Evolutionary conservation across 2,797 vertebrate genomes (phyloP), one percentile per base, ranked within the genome.

Genomic region (Varecia variegata): DNA sequence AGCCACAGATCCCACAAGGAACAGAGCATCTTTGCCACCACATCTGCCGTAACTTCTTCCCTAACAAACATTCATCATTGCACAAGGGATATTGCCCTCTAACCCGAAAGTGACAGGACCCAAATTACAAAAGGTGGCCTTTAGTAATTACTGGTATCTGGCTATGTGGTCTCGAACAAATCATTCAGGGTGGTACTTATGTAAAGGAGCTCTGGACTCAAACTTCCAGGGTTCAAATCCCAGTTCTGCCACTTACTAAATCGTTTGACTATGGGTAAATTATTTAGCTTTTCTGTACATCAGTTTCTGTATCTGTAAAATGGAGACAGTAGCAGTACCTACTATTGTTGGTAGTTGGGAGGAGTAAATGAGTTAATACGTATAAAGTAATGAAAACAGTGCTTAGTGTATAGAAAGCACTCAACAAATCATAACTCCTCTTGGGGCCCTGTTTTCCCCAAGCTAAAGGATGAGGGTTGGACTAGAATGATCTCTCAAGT

Each of bases 1-100:
- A 56, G 47, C 45, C 54, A 10, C 18, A 38, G 23, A 8, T 17
- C 20, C 0, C 0, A 0, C 0, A 20, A 90, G 71, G 0, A 60
- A 32, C 40, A 2, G 54, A 23, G 20, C 7, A 1, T 80, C 45
- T 91, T 65, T 52, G 62, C 35, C 3, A 50, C 30, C 10, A 23
- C 30, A 7, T 73, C 45, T 95, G 25, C 25, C 17, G 15, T 7
- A 14, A 14, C 25, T 32, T 40, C 35, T 80, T 70, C 23, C 52
- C 12, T 2, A 12, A 50, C 3, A 68, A 30, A 50, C 68, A 76
- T 45, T 87, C 21, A 8, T 40, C 60, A 15, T 3, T 17, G 14
- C 30, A 20, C 5, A 7, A 73, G 38, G 58, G 84, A 65, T 40
- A 25, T 17, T 43, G 35, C 12, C 21, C 18, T 32, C 30, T 23